Evolutionary conservation across 2,113 vertebrate species (phyloP), one percentile per base, ranked within the genome.

Genomic region (Apeltes quadracus): DNA sequence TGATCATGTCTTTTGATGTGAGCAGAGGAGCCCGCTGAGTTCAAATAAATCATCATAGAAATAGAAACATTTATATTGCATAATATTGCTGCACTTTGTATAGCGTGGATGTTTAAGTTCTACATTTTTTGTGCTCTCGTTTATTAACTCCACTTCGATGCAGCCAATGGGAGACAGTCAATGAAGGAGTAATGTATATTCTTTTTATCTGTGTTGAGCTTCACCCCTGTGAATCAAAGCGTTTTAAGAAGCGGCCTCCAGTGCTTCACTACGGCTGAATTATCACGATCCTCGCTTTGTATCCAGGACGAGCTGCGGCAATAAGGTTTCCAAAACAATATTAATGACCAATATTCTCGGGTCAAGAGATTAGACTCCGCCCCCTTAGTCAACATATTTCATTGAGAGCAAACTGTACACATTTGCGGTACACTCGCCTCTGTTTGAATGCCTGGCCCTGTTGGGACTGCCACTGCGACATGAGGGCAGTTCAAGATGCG

Each of bases 171-270:
- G 6, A 29, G 13, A 53, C 50, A 13, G 22, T 57, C 11, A 38
- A 16, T 39, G 53, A 15, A 18, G 14, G 2, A 67, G 22, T 48
- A 6, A 14, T 1, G 61, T 69, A 61, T 70, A 14, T 53, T 27
- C n/a, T 36, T 67, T 4, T 36, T 13, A 34, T 34, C 32, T 34
- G 32, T 34, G 32, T 34, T 7, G 32, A 34, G 57, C 16, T 27
- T 61, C 18, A n/a, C 51, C 69, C 43, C 20, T 54, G 61, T 13
- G 44, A 76, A 82, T 66, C 48, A 61, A 69, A 70, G 69, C 56
- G 54, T 67, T n/a, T 78, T 23, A 27, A 71, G 44, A 64, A 55
- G 32, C 23, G 46, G 27, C 36, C 53, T 78, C 11, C 51, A 75
- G 39, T 23, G 22, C 27, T 70, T 54, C 16, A 12, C 18, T 51